Evolutionary conservation across 1,140 invertebrate genomes (phyloP).

Genomic region (Drosophila obscura): DNA sequence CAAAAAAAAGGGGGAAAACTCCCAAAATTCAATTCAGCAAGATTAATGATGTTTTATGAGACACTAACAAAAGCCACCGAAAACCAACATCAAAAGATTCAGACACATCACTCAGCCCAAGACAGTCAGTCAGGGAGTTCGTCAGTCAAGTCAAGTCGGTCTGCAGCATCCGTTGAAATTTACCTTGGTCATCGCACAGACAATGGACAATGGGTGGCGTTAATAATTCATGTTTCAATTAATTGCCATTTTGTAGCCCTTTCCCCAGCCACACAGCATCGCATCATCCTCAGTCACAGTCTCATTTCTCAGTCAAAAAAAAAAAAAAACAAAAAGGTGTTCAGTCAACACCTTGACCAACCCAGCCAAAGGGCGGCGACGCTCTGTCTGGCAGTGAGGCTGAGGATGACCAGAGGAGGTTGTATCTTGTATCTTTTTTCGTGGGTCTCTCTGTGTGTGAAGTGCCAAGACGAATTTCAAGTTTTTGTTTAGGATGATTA

Average conservation of each 20-base stretch:
- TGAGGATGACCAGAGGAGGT: slow-evolving; percentile 12
- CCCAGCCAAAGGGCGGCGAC: slow-evolving; percentile 5
- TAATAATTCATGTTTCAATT: slow-evolving; percentile 83
- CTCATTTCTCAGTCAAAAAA: too few species aligned
- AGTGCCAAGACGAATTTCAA: slow-evolving; percentile 80
- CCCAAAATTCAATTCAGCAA: slow-evolving; percentile 58
- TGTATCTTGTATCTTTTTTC: slow-evolving; percentile 1
- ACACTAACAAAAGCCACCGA: slow-evolving; percentile 63
- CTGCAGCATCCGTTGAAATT: slow-evolving; percentile 66
- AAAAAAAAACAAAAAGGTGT: slow-evolving; percentile 8
- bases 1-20: slow-evolving; percentile 2
- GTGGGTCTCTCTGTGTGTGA: slow-evolving; percentile 33
- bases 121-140: slow-evolving; percentile 12
- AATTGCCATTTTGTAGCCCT: slow-evolving; percentile 81
- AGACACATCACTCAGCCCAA: slow-evolving; percentile 37
- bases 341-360: slow-evolving; percentile 78
- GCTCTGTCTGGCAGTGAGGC: slow-evolving; percentile 28
- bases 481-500: slow-evolving; percentile 75
- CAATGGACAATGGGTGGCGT: slow-evolving; percentile 74
- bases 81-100: slow-evolving; percentile 58
- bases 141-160: slow-evolving; percentile 31
- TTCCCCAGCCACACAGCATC: slow-evolving; percentile 8
- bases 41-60: slow-evolving; percentile 75
- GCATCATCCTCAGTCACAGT: too few species aligned
- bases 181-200: slow-evolving; percentile 75